Conservation (phyloP, 2,888 invertebrate species). For the Troilus luridus region DNA sequence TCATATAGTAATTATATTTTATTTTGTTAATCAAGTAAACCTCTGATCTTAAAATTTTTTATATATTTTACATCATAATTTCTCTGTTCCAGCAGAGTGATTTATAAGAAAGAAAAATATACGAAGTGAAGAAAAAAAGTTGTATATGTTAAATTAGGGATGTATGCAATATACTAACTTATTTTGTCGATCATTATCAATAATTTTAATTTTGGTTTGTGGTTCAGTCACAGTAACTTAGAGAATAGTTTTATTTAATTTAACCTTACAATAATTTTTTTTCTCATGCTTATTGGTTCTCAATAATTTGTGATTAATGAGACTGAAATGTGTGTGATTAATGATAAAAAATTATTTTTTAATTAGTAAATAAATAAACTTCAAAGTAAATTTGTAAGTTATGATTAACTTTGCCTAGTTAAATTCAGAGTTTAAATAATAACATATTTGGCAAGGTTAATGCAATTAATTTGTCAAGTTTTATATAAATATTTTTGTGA, state of each 20-base stretch:
- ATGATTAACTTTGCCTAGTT: background rate
- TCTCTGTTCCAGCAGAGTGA: background rate
- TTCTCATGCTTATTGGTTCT: no score
- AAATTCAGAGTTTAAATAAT: background rate
- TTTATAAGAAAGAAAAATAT: background rate
- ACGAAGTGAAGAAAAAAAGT: background rate
- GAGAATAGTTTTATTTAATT: no score
- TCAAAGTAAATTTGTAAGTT: background rate
- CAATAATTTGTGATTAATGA: no score
- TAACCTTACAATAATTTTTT: background rate
- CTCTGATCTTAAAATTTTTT: background rate
- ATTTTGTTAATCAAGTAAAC: background rate
- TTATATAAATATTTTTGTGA: background rate
- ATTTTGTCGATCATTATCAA: background rate
- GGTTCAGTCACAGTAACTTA: background rate
- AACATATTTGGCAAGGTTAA: background rate
- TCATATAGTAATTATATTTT: background rate
- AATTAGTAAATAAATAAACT: background rate
- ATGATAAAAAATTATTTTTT: background rate
- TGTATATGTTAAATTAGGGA: background rate
- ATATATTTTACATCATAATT: background rate
- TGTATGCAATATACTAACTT: background rate
- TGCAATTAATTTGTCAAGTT: background rate
- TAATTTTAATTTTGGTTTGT: background rate
- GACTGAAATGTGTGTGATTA: background rate